phyloP scores from a whole-genome alignment of 2,113 vertebrate genomes.

The Hyperopisus bebe region DNA sequence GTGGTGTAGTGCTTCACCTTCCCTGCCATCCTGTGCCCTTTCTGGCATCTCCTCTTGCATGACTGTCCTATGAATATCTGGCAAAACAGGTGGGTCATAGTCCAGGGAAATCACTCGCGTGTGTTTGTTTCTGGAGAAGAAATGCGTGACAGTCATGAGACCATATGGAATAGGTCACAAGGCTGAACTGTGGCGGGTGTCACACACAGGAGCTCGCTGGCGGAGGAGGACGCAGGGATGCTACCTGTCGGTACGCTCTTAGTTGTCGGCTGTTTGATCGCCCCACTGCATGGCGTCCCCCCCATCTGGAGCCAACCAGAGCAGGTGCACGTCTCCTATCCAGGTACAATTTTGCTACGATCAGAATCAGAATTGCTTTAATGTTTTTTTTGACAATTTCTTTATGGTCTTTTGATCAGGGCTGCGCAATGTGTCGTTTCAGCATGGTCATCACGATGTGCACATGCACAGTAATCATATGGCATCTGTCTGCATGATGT shows the following conservation, averaged over 20 bases:
- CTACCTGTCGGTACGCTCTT: background rate
- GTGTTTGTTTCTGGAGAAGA: background rate
- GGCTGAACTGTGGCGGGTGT: background rate
- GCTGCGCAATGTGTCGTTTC: background rate
- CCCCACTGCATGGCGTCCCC: conserved; percentile 30
- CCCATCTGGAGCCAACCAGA: conserved; percentile 59
- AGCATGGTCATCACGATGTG: background rate
- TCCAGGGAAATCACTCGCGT: background rate
- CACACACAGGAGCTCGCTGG: background rate
- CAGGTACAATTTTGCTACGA: conserved; percentile 43
- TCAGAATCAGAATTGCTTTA: background rate
- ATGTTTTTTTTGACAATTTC: background rate
- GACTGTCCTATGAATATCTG: background rate
- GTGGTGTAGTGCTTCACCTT: background rate
- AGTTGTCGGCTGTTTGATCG: conserved; percentile 12
- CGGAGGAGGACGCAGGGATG: conserved; percentile 34
- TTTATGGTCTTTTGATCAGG: background rate
- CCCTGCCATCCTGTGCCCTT: background rate
- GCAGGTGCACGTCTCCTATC: conserved; percentile 64
- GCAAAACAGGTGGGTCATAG: background rate
- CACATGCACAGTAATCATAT: background rate
- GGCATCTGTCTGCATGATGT: background rate
- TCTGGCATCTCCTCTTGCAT: background rate
- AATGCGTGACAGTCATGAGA: background rate
- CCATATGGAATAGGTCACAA: background rate